Conservation (phyloP, 2,888 invertebrate species). For the Gymnocheta viridis region DNA sequence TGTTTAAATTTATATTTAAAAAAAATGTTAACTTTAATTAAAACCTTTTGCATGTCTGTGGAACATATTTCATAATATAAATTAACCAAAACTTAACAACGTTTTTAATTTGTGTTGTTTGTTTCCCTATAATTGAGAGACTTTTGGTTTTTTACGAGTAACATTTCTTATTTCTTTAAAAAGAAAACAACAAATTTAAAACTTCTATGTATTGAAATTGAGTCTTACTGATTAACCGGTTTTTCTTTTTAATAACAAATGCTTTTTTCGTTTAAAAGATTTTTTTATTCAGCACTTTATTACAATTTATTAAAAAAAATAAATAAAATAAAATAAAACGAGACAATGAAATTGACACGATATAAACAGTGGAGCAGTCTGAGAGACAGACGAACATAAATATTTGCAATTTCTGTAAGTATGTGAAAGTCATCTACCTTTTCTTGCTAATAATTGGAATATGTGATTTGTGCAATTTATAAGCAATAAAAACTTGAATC, state of each 20-base stretch:
- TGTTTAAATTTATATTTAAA: conserved; percentile 36
- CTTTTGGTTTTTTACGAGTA: background rate
- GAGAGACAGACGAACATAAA: conserved; percentile 2
- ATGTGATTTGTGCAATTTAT: conserved; percentile 35
- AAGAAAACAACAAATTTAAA: conserved; percentile 3
- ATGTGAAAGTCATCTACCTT: conserved; percentile 37
- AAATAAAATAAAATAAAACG: conserved; percentile 13
- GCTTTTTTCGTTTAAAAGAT: too few relatives aligned
- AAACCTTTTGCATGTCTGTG: conserved; percentile 69
- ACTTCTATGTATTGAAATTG: conserved; percentile 22
- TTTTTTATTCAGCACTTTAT: conserved; percentile 2
- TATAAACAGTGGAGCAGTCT: conserved; percentile 31
- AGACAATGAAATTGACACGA: conserved; percentile 61
- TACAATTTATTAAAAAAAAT: background rate
- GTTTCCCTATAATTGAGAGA: background rate
- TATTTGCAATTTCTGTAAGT: conserved; percentile 11
- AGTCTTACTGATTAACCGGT: conserved; percentile 28
- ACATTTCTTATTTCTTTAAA: background rate
- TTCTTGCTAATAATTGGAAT: conserved; percentile 30
- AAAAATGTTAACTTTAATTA: conserved; percentile 55
- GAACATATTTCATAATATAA: conserved; percentile 75
- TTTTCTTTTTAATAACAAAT: conserved; percentile 23
- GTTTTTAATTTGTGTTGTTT: conserved; percentile 15
- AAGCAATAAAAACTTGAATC: conserved; percentile 29
- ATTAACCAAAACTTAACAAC: conserved; percentile 72